Evolutionary conservation across 2,888 invertebrate species (phyloP), one percentile per base, ranked within the genome.

Genomic region (Chamaedrilus cognettii): DNA sequence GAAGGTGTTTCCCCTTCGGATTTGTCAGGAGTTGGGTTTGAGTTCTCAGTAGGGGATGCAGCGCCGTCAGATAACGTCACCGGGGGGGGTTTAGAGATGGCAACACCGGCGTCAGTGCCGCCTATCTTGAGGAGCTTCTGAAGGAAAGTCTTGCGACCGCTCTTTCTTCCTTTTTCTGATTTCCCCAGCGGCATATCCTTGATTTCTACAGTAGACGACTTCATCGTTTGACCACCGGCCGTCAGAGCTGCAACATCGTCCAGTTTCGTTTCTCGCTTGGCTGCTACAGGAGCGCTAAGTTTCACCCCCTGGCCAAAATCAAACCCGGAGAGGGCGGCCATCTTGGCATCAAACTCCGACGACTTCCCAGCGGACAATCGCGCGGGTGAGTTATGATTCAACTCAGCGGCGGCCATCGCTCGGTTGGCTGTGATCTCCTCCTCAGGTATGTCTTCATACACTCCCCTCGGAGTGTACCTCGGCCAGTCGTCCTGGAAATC

Each of bases 101-200:
- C n/a, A n/a, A n/a, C n/a, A n/a, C n/a, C n/a, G n/a, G n/a, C n/a
- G n/a, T n/a, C n/a, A n/a, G n/a, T 65, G 65, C 51, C 60, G 19
- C 68, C 65, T 32, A 32, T 60, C 15, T 59, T 59, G 3, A 68
- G 61, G 23, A 68, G 50, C 31, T 60, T 68, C 51, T 65, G 60
- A 56, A 68, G 61, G 58, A 68, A 68, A n/a, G n/a, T n/a, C n/a
- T n/a, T n/a, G n/a, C 61, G 34, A 3, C 66, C 66, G n/a, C 52
- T 67, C 51, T 67, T 67, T 31, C 33, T 28, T n/a, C 26, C n/a
- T 23, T 60, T 59, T 30, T 62, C 59, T 34, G 60, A 42, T 30
- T 42, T 33, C 23, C 49, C 60, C 19, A 30, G n/a, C 30, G 3
- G 30, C 2, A 1, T 0, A 2, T 58, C 42, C 42, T 42, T 42